Base-by-base conservation (phyloP, 2,797 vertebrate genomes). In the Coregonus ussuriensis region DNA sequence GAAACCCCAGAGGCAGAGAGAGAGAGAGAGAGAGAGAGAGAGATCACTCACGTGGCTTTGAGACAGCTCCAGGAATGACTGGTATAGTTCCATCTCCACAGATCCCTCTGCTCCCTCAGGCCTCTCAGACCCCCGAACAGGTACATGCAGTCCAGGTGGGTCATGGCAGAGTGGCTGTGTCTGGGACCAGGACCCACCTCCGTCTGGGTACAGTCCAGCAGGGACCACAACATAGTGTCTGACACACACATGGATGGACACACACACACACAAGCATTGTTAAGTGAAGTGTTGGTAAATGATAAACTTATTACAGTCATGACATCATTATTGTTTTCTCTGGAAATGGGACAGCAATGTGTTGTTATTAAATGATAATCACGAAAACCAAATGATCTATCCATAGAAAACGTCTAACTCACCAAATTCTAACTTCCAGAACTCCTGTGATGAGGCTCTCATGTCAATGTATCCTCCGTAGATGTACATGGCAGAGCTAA, bases 381-480 rank as follows among this genome's bases (percentile, higher is more conserved):
- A 47, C 41, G 9, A 47, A 47, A 47, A 47, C 41, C 41, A 47
- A 47, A 47, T 47, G 0, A 47, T 47, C 7, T 47, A 47, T 47
- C 41, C 41, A 47, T 47, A 47, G 9, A 47, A 47, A 47, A 47
- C 41, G 11, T 47, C 9, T 47, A 54, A 87, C 93, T 94, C 77
- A 96, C 96, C 93, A 51, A 96, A 93, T 80, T 91, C 71, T 81
- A 96, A 92, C 79, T 85, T 92, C 96, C 96, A 97, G 52, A 98
- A 96, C 35, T 97, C 96, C 77, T 94, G 93, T 1, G 94, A 95
- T 63, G 95, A 90, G 75, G 96, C 96, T 82, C 91, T 96, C 47
- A 97, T 94, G 87, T 96, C 96, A 0, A 96, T 51, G 33, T 95
- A 95, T 15, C 96, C 97, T 37, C 96, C 95, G 0, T 97, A 97